Conservation (phyloP, 1,140 invertebrate genomes). For the Bombyx mandarina region DNA sequence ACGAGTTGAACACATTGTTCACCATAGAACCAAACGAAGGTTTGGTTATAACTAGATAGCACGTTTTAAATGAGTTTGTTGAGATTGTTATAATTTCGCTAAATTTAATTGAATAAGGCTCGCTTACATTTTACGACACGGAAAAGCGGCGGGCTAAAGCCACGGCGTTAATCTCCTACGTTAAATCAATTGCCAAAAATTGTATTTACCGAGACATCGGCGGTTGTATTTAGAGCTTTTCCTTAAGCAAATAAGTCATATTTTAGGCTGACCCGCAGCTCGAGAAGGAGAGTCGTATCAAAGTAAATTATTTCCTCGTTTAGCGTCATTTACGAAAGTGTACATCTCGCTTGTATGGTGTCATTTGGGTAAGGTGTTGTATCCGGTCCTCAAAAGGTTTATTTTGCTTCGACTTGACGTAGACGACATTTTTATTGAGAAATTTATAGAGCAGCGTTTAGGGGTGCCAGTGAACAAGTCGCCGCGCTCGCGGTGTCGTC, state of each 20-base stretch:
- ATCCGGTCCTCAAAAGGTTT: slow-evolving; percentile 31
- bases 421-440: slow-evolving; percentile 50
- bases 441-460: slow-evolving; percentile 61
- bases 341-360: slow-evolving; percentile 30
- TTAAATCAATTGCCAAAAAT: slow-evolving; percentile 69
- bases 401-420: slow-evolving; percentile 29
- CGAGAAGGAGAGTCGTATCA: slow-evolving; percentile 51
- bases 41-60: slow-evolving; percentile 13
- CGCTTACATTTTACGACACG: slow-evolving; percentile 62
- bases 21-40: no score
- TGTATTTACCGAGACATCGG: slow-evolving; percentile 30
- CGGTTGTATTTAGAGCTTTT: slow-evolving; percentile 26
- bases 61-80: slow-evolving; percentile 41
- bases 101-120: slow-evolving; percentile 67
- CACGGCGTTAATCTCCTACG: slow-evolving; percentile 52
- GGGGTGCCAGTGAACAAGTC: slow-evolving; percentile 29
- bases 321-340: slow-evolving; percentile 40
- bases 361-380: slow-evolving; percentile 23
- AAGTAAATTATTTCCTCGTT: slow-evolving; percentile 59
- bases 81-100: slow-evolving; percentile 63
- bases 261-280: slow-evolving; percentile 23
- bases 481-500: slow-evolving; percentile 22
- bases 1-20: no score
- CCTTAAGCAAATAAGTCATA: slow-evolving; percentile 29
- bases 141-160: slow-evolving; percentile 42